Evolutionary conservation across 2,113 vertebrate genomes (phyloP), one percentile per base, ranked within the genome.

Genomic region (Brachypodius melanocephalos): DNA sequence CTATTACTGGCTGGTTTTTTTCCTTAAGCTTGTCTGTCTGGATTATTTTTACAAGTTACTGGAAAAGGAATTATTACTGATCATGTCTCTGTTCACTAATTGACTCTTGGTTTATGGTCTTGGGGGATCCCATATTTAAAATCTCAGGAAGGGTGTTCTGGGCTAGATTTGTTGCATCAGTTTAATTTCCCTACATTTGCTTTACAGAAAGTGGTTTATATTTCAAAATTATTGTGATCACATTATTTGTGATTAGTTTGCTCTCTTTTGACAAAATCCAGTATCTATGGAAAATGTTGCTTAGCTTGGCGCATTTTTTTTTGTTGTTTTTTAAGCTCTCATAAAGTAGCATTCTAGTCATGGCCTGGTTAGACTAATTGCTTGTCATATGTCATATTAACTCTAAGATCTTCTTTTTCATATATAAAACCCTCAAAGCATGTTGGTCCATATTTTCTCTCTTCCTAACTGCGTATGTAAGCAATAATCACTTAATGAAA

Each of bases 401-500:
- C 34, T 82, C 67, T 25, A 78, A 91, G 62, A 85, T 89, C 76
- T 38, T 80, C 38, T 92, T 93, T 89, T 95, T 85, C 6, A 26
- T 32, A 12, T 49, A 38, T 68, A 88, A 91, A 85, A 38, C 42
- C 32, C 38, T 79, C 88, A 87, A 88, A 85, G 29, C 67, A 26
- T 18, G 8, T 69, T 88, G 58, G 28, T 83, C 85, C 93, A 43
- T 90, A 89, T 83, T 95, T 90, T 93, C 58, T 90, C 14, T 84
- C 49, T 85, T 76, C 86, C 89, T 96, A 89, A 92, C 88, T 91
- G 55, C 28, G 3, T 67, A 57, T 88, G 89, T 81, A 74, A 88
- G 78, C 43, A 95, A 66, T 95, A 94, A 96, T 94, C 92, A 81
- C 85, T 90, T 96, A 93, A 94, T 96, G 65, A 96, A 96, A 91